Conservation (phyloP, 2,888 invertebrate species). For the Stenoptilia bipunctidactyla region DNA sequence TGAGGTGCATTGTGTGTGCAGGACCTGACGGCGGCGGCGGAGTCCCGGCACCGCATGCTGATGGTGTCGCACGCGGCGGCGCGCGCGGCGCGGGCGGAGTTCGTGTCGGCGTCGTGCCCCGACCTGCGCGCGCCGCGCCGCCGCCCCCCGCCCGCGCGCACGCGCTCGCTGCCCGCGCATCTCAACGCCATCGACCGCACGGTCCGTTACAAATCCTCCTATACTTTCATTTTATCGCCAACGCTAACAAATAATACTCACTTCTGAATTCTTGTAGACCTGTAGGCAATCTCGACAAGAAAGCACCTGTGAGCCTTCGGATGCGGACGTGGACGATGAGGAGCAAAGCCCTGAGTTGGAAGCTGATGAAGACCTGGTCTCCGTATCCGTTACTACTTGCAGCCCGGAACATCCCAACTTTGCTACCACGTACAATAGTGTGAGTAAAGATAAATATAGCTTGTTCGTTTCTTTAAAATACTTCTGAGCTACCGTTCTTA, state of each 20-base stretch:
- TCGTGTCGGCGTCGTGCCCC: constrained; percentile 86
- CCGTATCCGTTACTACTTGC: constrained; percentile 77
- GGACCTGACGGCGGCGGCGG: constrained; percentile 83
- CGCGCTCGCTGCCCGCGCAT: constrained; percentile 24
- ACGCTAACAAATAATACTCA: too few relatives aligned
- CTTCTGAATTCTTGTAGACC: too few relatives aligned
- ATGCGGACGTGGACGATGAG: constrained; percentile 7
- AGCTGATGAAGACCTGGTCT: constrained; percentile 78
- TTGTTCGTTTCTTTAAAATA: too few relatives aligned
- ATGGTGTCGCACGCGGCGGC: constrained; percentile 78
- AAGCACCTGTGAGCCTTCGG: constrained; percentile 54
- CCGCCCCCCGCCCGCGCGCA: constrained; percentile 19
- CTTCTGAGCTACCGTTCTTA: too few relatives aligned
- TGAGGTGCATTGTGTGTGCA: too few relatives aligned
- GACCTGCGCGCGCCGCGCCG: constrained; percentile 66
- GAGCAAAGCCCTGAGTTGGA: constrained; percentile 16
- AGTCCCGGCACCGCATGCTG: constrained; percentile 86
- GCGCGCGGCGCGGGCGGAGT: constrained; percentile 58
- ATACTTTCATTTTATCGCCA: too few relatives aligned
- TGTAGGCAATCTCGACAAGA: constrained; percentile 7
- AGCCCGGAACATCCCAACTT: constrained; percentile 77
- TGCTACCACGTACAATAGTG: constrained; percentile 72
- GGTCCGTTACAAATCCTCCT: too few relatives aligned
- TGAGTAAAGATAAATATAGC: too few relatives aligned
- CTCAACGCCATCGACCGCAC: constrained; percentile 29